These are phyloP conservation scores for Anableps anableps DNA, from an alignment of 2,797 vertebrate species.

Conservation along the genomic window DNA sequence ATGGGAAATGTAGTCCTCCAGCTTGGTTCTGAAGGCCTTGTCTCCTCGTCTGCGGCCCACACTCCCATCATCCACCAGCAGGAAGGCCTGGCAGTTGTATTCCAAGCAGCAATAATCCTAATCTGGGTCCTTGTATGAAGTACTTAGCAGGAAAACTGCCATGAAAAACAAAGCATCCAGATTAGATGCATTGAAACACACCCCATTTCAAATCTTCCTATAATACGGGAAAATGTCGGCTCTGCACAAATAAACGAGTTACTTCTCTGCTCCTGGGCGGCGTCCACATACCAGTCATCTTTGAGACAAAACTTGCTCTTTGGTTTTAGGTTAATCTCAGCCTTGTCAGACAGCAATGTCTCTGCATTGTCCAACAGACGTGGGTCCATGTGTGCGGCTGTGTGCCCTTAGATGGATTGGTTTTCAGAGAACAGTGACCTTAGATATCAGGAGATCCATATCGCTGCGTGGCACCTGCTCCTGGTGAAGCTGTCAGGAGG, in stretches of 20 bases:
- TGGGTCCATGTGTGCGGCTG: neutral
- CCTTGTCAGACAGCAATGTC: too few species aligned
- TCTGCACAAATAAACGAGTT: too few species aligned
- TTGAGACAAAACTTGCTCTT: too few species aligned
- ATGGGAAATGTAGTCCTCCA: constrained; percentile 87
- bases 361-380: neutral
- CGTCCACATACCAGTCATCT: too few species aligned
- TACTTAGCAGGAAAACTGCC: constrained; percentile 88
- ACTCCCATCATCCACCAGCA: constrained; percentile 90
- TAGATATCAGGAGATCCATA: constrained; percentile 27
- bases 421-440: constrained; percentile 48
- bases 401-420: neutral
- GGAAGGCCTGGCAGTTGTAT: constrained; percentile 90
- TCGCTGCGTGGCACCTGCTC: constrained; percentile 55
- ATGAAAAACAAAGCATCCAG: constrained; percentile 61
- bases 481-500: constrained; percentile 53
- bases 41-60: constrained; percentile 81
- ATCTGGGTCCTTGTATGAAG: constrained; percentile 55
- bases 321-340: too few species aligned
- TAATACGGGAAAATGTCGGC: too few species aligned
- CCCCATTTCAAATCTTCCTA: too few species aligned
- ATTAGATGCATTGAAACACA: neutral
- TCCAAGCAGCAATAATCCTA: constrained; percentile 80
- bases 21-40: constrained; percentile 80
- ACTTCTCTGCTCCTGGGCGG: too few species aligned